Evolutionary conservation across 1,140 invertebrate genomes (phyloP).

Genomic region (Bombus waltoni): DNA sequence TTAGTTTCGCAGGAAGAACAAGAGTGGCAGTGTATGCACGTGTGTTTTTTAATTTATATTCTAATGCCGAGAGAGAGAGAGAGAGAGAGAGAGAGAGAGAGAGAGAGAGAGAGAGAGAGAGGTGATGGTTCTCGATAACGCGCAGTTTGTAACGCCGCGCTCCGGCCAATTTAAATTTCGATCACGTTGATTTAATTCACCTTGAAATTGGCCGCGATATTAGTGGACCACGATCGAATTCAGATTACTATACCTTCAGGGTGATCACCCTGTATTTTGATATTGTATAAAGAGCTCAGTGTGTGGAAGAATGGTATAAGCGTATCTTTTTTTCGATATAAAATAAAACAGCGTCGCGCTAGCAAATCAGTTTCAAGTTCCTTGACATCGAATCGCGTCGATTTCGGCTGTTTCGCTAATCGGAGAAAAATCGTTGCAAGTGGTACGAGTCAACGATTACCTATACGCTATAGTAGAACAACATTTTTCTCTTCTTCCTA

Average conservation of each 20-base stretch:
- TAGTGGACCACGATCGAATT: not conserved
- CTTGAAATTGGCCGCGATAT: conserved; percentile 26
- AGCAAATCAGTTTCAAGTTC: not conserved
- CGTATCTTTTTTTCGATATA: not conserved
- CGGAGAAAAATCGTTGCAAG: not conserved
- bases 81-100: too few relatives aligned
- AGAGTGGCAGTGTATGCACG: not conserved
- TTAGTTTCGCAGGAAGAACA: not conserved
- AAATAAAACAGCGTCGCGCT: too few relatives aligned
- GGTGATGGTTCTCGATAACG: not conserved
- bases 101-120: too few relatives aligned
- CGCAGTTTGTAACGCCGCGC: not conserved
- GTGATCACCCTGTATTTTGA: too few relatives aligned
- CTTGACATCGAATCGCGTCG: not conserved
- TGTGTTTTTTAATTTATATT: conserved; percentile 43
- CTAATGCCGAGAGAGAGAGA: not conserved
- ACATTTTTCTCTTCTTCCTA: not conserved
- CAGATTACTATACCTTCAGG: not conserved
- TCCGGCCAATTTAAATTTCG: conserved; percentile 34
- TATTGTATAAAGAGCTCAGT: too few relatives aligned
- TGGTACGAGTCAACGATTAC: not conserved
- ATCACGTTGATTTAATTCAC: conserved; percentile 35
- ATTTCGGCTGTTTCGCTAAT: not conserved
- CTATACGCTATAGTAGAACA: not conserved
- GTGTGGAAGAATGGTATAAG: not conserved